These are phyloP conservation scores for Phrynocephalus forsythii DNA, from an alignment of 2,797 vertebrate genomes.

Conservation along the genomic window DNA sequence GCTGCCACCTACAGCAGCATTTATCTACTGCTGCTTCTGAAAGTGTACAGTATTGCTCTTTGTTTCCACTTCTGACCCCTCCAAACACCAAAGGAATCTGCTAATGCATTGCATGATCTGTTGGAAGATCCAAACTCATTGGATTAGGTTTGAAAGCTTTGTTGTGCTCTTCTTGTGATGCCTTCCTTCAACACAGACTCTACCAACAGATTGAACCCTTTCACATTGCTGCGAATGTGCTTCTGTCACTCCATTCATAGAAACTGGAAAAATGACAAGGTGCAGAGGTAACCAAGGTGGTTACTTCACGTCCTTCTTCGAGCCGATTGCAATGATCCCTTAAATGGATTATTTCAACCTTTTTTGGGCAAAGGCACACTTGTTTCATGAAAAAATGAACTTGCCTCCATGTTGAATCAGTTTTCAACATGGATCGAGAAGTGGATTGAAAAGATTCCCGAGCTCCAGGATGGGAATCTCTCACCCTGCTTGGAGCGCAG, in stretches of 20 bases:
- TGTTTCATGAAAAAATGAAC: no score
- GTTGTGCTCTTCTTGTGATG: background rate
- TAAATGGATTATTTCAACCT: no score
- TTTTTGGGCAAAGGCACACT: no score
- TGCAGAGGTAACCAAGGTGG: background rate
- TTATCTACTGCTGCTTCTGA: background rate
- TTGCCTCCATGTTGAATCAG: no score
- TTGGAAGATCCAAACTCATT: background rate
- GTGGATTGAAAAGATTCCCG: no score
- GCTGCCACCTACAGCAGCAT: constrained; percentile 29
- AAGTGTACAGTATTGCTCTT: background rate
- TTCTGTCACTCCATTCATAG: no score
- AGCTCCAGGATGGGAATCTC: no score
- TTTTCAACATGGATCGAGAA: no score
- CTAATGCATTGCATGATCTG: no score
- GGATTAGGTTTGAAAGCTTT: background rate
- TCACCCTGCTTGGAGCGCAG: no score
- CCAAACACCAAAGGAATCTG: background rate
- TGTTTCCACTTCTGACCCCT: background rate
- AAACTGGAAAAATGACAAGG: background rate
- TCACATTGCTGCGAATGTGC: background rate
- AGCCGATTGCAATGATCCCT: no score
- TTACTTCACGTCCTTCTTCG: no score
- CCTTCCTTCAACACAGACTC: background rate
- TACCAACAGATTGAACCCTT: background rate